Evolutionary conservation across 64 coral and sea anemone species (phyloP).

Genomic region (Montipora sp.): DNA sequence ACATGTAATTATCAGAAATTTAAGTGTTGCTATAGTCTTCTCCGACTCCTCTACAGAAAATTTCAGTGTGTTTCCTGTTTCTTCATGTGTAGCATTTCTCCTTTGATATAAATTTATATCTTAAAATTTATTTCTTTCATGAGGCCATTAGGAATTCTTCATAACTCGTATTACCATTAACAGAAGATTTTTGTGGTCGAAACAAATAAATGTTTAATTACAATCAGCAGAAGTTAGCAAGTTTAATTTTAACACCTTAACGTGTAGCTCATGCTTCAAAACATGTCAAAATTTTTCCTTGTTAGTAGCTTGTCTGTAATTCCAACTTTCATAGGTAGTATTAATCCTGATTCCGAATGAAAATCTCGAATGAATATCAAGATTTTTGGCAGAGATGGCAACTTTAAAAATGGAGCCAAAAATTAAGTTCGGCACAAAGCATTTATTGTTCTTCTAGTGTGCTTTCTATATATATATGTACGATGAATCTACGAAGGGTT

Average conservation of each 20-base stretch:
- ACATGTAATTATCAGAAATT: too few species aligned
- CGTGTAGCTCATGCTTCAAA: neutral
- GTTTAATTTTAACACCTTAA: neutral
- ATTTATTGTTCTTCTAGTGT: neutral
- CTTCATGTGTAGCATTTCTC: too few species aligned
- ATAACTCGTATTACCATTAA: neutral
- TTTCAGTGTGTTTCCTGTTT: too few species aligned
- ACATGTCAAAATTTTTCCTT: neutral
- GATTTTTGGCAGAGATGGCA: neutral
- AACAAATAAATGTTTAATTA: slow-evolving; percentile 44
- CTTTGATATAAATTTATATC: too few species aligned
- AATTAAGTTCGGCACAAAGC: neutral
- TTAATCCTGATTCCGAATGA: too few species aligned
- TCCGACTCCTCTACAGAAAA: too few species aligned
- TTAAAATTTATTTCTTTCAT: too few species aligned
- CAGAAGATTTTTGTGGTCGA: neutral
- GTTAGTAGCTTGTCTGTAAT: too few species aligned
- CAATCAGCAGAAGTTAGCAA: slow-evolving; percentile 3
- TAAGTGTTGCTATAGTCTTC: too few species aligned
- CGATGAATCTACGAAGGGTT: too few species aligned
- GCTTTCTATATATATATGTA: neutral
- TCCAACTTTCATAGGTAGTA: too few species aligned
- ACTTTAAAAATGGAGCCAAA: neutral
- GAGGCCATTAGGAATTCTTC: neutral
- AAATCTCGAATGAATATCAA: too few species aligned